These are phyloP conservation scores for Tenthredo livida DNA, from an alignment of 2,888 invertebrate genomes.

Conservation along the genomic window DNA sequence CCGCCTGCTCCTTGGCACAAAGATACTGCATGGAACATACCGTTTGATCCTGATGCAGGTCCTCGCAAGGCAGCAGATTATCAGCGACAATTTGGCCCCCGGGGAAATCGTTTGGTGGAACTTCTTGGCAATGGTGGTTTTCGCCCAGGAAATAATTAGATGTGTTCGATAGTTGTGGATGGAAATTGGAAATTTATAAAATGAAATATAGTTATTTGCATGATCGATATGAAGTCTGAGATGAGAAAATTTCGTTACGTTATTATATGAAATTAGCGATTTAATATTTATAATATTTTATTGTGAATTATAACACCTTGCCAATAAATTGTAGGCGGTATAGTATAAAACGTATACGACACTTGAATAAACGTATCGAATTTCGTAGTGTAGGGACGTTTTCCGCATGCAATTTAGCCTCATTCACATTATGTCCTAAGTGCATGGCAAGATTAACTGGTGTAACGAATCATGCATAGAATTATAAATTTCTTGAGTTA, in stretches of 20 bases:
- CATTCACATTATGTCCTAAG: neutral
- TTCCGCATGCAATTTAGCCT: neutral
- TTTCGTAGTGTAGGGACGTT: slow-evolving; percentile 1
- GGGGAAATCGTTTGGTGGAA: slow-evolving; percentile 68
- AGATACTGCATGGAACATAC: slow-evolving; percentile 52
- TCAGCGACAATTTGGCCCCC: slow-evolving; percentile 66
- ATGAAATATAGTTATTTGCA: neutral
- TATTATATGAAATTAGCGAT: neutral
- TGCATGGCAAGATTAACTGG: neutral
- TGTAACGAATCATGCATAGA: slow-evolving; percentile 20
- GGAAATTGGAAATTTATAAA: neutral
- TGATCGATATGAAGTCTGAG: neutral
- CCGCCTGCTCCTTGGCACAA: slow-evolving; percentile 27
- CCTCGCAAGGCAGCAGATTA: slow-evolving; percentile 60
- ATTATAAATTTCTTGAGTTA: neutral
- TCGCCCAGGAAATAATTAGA: slow-evolving; percentile 12
- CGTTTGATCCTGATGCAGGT: slow-evolving; percentile 65
- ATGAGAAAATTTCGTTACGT: neutral
- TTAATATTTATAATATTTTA: neutral
- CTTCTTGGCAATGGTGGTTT: slow-evolving; percentile 64
- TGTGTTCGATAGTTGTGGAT: neutral
- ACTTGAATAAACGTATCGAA: slow-evolving; percentile 7
- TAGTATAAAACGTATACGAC: neutral
- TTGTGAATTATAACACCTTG: neutral
- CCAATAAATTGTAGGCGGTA: neutral